phyloP scores from a whole-genome alignment of 2,113 vertebrate genomes.

The Melanostigma gelatinosum region DNA sequence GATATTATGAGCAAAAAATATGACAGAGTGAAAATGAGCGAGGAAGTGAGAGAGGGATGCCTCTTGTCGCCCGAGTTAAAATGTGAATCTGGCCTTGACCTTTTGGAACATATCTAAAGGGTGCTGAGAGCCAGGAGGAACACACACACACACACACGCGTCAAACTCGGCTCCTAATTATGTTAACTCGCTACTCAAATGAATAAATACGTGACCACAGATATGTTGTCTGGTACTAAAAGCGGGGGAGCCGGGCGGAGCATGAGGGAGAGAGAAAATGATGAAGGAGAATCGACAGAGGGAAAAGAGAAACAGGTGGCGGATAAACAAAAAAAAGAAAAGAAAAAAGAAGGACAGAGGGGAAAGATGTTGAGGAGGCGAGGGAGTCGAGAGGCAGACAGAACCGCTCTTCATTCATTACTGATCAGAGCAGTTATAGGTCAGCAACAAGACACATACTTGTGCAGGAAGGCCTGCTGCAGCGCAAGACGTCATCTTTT shows the following conservation, averaged over 20 bases:
- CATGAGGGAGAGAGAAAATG: slow-evolving; percentile 5
- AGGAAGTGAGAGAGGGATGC: slow-evolving; percentile 23
- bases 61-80: slow-evolving; percentile 51
- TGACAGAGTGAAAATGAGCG: not conserved
- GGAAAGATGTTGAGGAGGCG: slow-evolving; percentile 18
- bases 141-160: not conserved
- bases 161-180: slow-evolving; percentile 49
- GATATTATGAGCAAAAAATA: slow-evolving; percentile 7
- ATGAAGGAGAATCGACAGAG: slow-evolving; percentile 10
- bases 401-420: slow-evolving; percentile 51
- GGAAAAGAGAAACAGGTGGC: slow-evolving; percentile 28
- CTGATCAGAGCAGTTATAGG: slow-evolving; percentile 61
- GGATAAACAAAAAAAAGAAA: slow-evolving; percentile 10
- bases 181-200: slow-evolving; percentile 50
- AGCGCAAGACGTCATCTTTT: not conserved
- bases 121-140: slow-evolving; percentile 28
- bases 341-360: slow-evolving; percentile 10
- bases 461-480: slow-evolving; percentile 14
- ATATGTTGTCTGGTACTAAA: slow-evolving; percentile 27
- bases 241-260: slow-evolving; percentile 19
- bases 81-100: slow-evolving; percentile 67
- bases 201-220: slow-evolving; percentile 49
- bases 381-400: slow-evolving; percentile 43
- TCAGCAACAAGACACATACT: slow-evolving; percentile 43
- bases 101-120: slow-evolving; percentile 60